Evolutionary conservation across 2,888 invertebrate species (phyloP).

Genomic region (Drosophila picticornis): DNA sequence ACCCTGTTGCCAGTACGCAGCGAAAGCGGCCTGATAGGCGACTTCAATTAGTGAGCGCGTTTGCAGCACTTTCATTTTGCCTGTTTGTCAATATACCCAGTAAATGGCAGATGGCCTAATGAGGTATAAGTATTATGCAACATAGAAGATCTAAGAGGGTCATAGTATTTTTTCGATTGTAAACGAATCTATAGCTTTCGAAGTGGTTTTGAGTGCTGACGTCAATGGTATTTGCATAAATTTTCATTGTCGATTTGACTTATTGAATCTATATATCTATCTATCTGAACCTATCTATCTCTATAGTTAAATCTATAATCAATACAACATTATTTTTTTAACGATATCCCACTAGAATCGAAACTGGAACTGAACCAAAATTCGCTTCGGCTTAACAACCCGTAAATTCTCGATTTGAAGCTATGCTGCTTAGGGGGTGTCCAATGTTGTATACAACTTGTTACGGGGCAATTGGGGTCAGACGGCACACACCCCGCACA

Average conservation of each 20-base stretch:
- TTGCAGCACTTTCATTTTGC: constrained; percentile 31
- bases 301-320: background rate
- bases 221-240: too few relatives aligned
- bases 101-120: background rate
- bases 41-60: constrained; percentile 53
- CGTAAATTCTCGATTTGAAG: background rate
- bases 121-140: constrained; percentile 37
- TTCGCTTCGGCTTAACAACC: background rate
- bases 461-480: constrained; percentile 7
- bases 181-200: background rate
- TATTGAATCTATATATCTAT: constrained; percentile 49
- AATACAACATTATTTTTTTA: background rate
- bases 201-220: background rate
- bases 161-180: background rate
- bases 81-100: constrained; percentile 26
- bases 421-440: background rate
- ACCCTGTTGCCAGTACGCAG: background rate
- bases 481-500: background rate
- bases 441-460: background rate
- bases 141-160: background rate
- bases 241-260: constrained; percentile 31
- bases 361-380: background rate
- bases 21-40: constrained; percentile 28
- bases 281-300: too few relatives aligned
- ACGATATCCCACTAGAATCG: background rate